Evolutionary conservation across 2,888 invertebrate species (phyloP), one percentile per base, ranked within the genome.

Genomic region (Pseudolycoriella hygida): DNA sequence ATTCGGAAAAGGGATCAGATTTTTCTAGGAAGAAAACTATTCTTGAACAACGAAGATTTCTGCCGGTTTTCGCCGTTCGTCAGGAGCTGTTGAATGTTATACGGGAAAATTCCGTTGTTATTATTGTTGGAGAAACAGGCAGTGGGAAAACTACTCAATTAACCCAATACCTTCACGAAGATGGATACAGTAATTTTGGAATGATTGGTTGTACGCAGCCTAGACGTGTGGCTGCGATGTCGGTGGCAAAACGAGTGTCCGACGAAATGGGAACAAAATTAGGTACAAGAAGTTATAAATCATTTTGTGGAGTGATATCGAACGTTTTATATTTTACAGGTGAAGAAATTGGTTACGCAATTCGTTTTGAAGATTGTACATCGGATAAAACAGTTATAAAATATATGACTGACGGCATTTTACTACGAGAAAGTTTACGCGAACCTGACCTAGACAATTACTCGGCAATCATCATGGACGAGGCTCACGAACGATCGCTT

Each of bases 381-480:
- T 85, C 87, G 0, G 89, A 93, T 50, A 76, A 81, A 62, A 92
- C 92, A 0, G 82, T 90, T 19, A 90, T 93, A 51, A 92, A 92
- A 64, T 99, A 99, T 65, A 98, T 98, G 98, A 99, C 98, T 0
- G 98, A 99, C 67, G 98, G 98, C 67, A 98, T 99, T 56, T 67
- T 99, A 40, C 70, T 98, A 17, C 73, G 98, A 48, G 98, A 99
- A 64, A 97, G 96, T 44, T 72, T 98, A 15, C 70, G 96, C 1
- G 98, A 98, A 59, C 83, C 94, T 0, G 97, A 98, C 65, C 69
- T 99, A 51, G 97, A 98, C 64, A 78, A 92, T 60, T 99, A 99
- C 69, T 88, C 92, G 58, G 96, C 90, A 0, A 73, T 99, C 54
- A 97, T 99, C 53, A 98, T 99, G 98, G 98, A 99, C 66, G 98